Conservation (phyloP, 2,797 vertebrate species). For the Hippocampus kuda region DNA sequence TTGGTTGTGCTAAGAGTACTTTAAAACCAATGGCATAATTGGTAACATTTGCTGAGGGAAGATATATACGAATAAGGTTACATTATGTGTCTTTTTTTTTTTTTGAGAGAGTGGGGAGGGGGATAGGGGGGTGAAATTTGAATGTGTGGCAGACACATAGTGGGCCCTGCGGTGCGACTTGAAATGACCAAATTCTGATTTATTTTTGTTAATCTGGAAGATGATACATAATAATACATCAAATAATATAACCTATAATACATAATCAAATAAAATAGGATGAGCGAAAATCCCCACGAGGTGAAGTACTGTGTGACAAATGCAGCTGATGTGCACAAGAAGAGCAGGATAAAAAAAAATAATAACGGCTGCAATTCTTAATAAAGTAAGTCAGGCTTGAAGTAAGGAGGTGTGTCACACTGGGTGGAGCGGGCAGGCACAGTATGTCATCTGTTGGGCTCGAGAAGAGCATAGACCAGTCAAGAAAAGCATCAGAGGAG, state of each 20-base stretch:
- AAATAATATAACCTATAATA: neutral
- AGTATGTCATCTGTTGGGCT: slow-evolving; percentile 31
- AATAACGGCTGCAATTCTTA: slow-evolving; percentile 27
- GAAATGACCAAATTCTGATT: neutral
- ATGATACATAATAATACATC: slow-evolving; percentile 21
- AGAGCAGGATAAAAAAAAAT: slow-evolving; percentile 8
- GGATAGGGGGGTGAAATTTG: slow-evolving; percentile 14
- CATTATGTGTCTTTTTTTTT: slow-evolving; percentile 42
- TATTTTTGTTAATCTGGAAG: neutral
- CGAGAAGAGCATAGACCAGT: slow-evolving; percentile 35
- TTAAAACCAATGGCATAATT: slow-evolving; percentile 56
- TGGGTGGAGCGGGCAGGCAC: slow-evolving; percentile 39
- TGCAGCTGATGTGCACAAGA: slow-evolving; percentile 24
- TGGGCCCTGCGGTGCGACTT: neutral
- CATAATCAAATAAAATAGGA: slow-evolving; percentile 21
- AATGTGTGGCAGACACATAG: slow-evolving; percentile 22
- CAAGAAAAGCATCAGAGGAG: slow-evolving; percentile 27
- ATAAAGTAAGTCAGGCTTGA: slow-evolving; percentile 46
- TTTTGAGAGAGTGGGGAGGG: slow-evolving; percentile 15
- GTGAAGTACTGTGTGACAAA: slow-evolving; percentile 39
- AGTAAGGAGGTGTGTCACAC: slow-evolving; percentile 45
- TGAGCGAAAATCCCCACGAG: slow-evolving; percentile 44
- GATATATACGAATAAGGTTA: slow-evolving; percentile 23
- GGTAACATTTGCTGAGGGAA: slow-evolving; percentile 36
- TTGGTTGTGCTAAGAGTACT: slow-evolving; percentile 44